Percentiles rank a stretch among this genome's conserved stretches.
phyloP scores from a whole-genome alignment of 37 sponge, comb jelly and placozoan species.

The Beroe ovata region DNA sequence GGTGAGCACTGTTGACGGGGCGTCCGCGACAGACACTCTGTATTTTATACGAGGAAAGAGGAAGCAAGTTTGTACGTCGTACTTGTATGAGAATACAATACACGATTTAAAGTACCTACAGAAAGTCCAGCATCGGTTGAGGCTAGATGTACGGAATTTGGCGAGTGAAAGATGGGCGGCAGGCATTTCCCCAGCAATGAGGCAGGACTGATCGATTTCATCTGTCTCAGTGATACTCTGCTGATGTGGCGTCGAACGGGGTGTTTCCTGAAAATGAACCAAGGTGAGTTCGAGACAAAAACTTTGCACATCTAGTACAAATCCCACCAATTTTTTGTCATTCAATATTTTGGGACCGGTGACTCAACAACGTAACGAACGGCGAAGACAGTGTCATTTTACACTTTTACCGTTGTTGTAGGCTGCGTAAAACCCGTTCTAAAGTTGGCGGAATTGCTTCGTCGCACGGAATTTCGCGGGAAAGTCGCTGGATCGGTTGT shows the following conservation, averaged over 20 bases:
- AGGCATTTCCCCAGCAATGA: not conserved
- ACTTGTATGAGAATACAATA: not conserved
- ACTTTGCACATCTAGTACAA: no score
- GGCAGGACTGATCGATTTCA: not conserved
- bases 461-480: no score
- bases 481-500: no score
- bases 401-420: no score
- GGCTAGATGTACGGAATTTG: not conserved
- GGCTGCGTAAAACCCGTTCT: no score
- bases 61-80: not conserved
- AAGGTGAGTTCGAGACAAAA: no score
- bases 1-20: not conserved
- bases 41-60: not conserved
- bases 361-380: no score
- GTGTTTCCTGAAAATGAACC: no score
- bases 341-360: no score
- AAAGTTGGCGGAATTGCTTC: no score
- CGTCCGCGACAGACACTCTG: not conserved
- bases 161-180: not conserved
- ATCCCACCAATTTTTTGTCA: no score
- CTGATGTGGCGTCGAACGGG: not conserved
- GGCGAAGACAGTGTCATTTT: no score
- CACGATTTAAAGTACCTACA: not conserved
- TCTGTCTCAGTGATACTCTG: not conserved
- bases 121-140: not conserved